Percentiles rank a stretch among this genome's conserved stretches.
phyloP scores from a whole-genome alignment of 2,888 invertebrate species.

The Xylota segnis region DNA sequence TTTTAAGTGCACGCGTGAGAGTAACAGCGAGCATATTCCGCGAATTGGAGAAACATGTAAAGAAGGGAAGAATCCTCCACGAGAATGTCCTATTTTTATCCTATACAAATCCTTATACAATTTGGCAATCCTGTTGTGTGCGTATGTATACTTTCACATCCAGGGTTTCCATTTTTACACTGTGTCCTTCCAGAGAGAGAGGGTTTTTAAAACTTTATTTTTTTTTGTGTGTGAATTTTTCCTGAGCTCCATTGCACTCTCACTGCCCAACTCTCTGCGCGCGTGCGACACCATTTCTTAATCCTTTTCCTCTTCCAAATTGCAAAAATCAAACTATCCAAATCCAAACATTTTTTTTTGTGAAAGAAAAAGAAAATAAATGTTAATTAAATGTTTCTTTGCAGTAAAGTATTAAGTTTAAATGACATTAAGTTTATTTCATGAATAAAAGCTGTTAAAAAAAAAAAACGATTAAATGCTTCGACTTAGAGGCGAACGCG shows the following conservation, averaged over 20 bases:
- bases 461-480: slow-evolving; percentile 39
- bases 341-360: slow-evolving; percentile 66
- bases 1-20: slow-evolving; percentile 1
- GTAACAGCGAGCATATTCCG: slow-evolving; percentile 23
- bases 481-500: slow-evolving; percentile 24
- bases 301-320: slow-evolving; percentile 70
- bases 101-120: slow-evolving; percentile 61
- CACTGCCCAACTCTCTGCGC: slow-evolving; percentile 26
- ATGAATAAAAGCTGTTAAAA: slow-evolving; percentile 41
- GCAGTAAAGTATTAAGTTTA: slow-evolving; percentile 50
- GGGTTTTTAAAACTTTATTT: slow-evolving; percentile 4
- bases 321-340: slow-evolving; percentile 76
- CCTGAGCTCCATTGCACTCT: slow-evolving; percentile 55
- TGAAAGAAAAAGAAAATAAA: slow-evolving; percentile 74
- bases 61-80: slow-evolving; percentile 65
- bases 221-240: slow-evolving; percentile 47
- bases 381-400: slow-evolving; percentile 72
- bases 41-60: slow-evolving; percentile 31
- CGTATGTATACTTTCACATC: slow-evolving; percentile 54
- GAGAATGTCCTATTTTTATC: slow-evolving; percentile 62
- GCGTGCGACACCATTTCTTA: slow-evolving; percentile 40
- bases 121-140: slow-evolving; percentile 71
- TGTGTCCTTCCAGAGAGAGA: slow-evolving; percentile 36
- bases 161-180: slow-evolving; percentile 62
- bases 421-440: slow-evolving; percentile 64